These are phyloP conservation scores for Lepidocyrtinus sp. DNA, from an alignment of 2,888 invertebrate species.

Conservation along the genomic window DNA sequence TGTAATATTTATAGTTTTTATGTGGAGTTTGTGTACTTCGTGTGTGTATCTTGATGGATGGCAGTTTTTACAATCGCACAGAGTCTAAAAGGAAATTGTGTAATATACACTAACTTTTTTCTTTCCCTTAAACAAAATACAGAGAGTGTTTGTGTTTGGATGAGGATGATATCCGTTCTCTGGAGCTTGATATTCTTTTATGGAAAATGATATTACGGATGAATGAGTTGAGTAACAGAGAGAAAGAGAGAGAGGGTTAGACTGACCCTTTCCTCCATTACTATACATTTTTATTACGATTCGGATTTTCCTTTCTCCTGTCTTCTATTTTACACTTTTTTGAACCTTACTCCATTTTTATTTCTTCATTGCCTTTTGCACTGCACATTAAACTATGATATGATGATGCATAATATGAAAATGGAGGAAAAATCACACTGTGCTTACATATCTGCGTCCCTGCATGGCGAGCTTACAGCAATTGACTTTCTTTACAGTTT, in stretches of 20 bases:
- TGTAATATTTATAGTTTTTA: too few species aligned
- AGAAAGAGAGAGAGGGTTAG: constrained; percentile 7
- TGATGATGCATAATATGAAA: too few species aligned
- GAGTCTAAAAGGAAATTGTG: constrained; percentile 50
- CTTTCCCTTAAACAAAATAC: not conserved
- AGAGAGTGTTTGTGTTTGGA: not conserved
- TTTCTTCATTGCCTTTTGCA: constrained; percentile 13
- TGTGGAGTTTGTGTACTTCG: too few species aligned
- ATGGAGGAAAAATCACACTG: constrained; percentile 29
- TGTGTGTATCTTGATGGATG: too few species aligned
- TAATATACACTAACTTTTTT: constrained; percentile 41
- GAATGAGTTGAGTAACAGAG: constrained; percentile 36
- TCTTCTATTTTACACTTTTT: constrained; percentile 44
- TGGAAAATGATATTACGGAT: constrained; percentile 53
- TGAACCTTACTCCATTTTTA: constrained; percentile 23
- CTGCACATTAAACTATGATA: too few species aligned
- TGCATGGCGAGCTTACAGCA: too few species aligned
- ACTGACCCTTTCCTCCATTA: constrained; percentile 40
- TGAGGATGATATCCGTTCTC: constrained; percentile 39
- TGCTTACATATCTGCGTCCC: too few species aligned
- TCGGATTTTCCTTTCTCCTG: constrained; percentile 20
- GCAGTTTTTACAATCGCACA: too few species aligned
- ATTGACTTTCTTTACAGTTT: not conserved
- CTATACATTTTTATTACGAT: constrained; percentile 15
- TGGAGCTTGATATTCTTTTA: too few species aligned